phyloP scores from a whole-genome alignment of 2,797 vertebrate species.

The Malurus splendens region DNA sequence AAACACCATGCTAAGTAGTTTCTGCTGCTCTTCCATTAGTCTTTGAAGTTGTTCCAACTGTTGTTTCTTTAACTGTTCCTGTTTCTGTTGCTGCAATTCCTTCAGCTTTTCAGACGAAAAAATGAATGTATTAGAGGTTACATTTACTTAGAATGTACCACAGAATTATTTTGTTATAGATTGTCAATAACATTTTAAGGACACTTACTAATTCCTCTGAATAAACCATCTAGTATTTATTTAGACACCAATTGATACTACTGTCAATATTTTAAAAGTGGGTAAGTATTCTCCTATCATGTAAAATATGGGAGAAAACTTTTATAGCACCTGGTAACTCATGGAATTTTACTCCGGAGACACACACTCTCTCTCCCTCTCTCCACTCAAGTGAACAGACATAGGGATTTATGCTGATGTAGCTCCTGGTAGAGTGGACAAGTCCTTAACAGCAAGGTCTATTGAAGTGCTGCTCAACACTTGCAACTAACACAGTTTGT shows the following conservation, averaged over 20 bases:
- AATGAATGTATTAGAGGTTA: neutral
- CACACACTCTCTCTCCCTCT: neutral
- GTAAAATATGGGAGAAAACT: neutral
- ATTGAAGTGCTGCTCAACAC: neutral
- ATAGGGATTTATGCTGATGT: neutral
- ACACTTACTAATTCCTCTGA: neutral
- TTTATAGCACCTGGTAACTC: neutral
- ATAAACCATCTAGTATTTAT: neutral
- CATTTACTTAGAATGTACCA: neutral
- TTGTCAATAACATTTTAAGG: neutral
- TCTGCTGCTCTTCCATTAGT: constrained; percentile 86
- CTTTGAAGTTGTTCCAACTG: constrained; percentile 85
- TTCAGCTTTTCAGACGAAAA: constrained; percentile 76
- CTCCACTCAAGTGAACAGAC: neutral
- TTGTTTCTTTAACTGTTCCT: constrained; percentile 86
- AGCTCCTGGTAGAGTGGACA: neutral
- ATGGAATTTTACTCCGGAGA: neutral
- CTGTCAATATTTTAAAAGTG: neutral
- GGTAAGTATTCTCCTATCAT: neutral
- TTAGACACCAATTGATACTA: neutral
- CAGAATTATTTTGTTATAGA: neutral
- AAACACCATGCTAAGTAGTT: constrained; percentile 72
- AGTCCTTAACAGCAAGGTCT: neutral
- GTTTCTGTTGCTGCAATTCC: constrained; percentile 88
- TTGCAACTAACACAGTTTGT: neutral